A percentile compares a stretch with the other conserved stretches of the same genome.
Conservation (phyloP, 2,113 vertebrate species). For the Osmerus mordax region DNA sequence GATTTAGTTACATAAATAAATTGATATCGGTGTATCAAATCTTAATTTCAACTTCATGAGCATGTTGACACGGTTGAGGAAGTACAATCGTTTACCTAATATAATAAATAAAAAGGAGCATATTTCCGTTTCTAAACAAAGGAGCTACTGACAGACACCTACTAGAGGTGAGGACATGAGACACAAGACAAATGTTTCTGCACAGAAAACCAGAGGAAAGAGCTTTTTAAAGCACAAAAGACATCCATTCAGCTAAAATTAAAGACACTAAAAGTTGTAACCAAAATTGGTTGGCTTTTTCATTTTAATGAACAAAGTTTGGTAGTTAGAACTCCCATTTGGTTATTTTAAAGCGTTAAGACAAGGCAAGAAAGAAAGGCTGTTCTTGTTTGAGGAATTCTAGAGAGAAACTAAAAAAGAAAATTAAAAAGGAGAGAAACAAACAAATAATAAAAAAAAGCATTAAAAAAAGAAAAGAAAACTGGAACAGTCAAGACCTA, state of each 20-base stretch:
- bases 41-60: conserved; percentile 98
- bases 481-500: conserved; percentile 85
- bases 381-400: conserved; percentile 88
- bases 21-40: conserved; percentile 99
- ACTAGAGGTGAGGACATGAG: conserved; percentile 76
- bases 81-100: conserved; percentile 93
- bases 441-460: not conserved
- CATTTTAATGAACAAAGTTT: conserved; percentile 86
- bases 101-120: conserved; percentile 96
- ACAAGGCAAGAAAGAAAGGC: conserved; percentile 99
- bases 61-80: conserved; percentile 92
- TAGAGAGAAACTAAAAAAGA: conserved; percentile 73
- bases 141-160: conserved; percentile 85
- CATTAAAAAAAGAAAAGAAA: conserved; percentile 59
- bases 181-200: conserved; percentile 84
- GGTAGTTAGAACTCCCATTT: conserved; percentile 96
- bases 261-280: conserved; percentile 85
- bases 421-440: conserved; percentile 40
- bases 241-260: conserved; percentile 85
- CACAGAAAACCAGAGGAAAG: conserved; percentile 78
- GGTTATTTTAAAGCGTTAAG: conserved; percentile 99
- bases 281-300: conserved; percentile 82
- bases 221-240: conserved; percentile 91
- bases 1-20: conserved; percentile 99
- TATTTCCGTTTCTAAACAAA: conserved; percentile 81